Conservation (phyloP, 2,888 invertebrate species). For the Oegoconia quadripuncta region DNA sequence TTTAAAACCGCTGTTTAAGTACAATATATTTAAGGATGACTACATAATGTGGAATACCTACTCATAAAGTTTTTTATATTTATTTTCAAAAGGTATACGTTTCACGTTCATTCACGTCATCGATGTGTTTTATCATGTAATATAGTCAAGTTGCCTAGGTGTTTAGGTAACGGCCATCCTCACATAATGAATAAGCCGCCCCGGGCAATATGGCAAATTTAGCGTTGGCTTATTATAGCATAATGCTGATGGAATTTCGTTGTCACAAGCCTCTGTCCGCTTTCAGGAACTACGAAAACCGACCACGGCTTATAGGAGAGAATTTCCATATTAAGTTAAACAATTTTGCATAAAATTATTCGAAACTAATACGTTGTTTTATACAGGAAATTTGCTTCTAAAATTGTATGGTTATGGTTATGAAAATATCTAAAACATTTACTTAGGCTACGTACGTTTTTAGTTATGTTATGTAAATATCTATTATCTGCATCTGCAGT, state of each 20-base stretch:
- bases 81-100: too few relatives aligned
- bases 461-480: too few relatives aligned
- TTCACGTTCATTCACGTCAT: too few relatives aligned
- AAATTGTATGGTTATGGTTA: too few relatives aligned
- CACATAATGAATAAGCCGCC: slow-evolving; percentile 46
- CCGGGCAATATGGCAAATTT: slow-evolving; percentile 44
- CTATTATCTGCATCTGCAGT: too few relatives aligned
- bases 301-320: slow-evolving; percentile 26
- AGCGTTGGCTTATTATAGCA: slow-evolving; percentile 55
- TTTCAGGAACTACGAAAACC: slow-evolving; percentile 20
- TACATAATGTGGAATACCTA: too few relatives aligned
- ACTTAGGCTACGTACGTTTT: too few relatives aligned
- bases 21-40: too few relatives aligned
- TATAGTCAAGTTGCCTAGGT: not conserved
- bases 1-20: too few relatives aligned
- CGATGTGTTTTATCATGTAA: not conserved
- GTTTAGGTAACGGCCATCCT: slow-evolving; percentile 31
- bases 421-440: too few relatives aligned
- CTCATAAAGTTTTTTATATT: not conserved
- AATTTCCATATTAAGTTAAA: slow-evolving; percentile 28
- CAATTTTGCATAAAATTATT: slow-evolving; percentile 15
- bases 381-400: not conserved
- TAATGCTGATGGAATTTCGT: slow-evolving; percentile 63
- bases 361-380: not conserved
- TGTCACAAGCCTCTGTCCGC: slow-evolving; percentile 39